A percentile compares a stretch with the other conserved stretches of the same genome.
phyloP scores from a whole-genome alignment of 1,140 invertebrate genomes.

The Papilio polyxenes region DNA sequence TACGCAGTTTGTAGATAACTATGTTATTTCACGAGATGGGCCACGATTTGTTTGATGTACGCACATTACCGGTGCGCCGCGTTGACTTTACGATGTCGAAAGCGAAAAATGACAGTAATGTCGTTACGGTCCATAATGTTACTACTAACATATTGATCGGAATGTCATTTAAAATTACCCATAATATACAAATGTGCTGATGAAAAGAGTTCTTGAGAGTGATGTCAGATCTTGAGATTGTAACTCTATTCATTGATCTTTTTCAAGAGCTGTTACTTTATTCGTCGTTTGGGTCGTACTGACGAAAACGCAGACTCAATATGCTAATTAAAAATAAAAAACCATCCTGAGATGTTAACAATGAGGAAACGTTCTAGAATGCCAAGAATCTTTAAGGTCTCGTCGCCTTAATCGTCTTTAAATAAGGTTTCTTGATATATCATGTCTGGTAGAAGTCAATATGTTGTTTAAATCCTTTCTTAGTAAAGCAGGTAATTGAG shows the following conservation, averaged over 20 bases:
- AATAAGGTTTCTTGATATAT: not conserved
- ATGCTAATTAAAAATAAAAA: not conserved
- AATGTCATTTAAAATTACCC: not conserved
- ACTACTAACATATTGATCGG: not conserved
- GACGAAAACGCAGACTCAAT: not conserved
- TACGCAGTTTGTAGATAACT: constrained; percentile 52
- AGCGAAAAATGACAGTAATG: constrained; percentile 47
- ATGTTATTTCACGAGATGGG: constrained; percentile 50
- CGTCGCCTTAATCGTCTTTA: constrained; percentile 2
- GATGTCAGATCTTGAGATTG: too few species aligned
- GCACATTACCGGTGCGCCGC: constrained; percentile 52
- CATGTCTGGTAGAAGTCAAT: not conserved
- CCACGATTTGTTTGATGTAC: constrained; percentile 65
- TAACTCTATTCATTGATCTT: too few species aligned
- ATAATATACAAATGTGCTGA: not conserved
- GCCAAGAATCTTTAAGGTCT: not conserved
- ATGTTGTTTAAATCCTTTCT: not conserved
- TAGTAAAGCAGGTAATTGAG: constrained; percentile 18
- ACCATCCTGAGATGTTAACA: not conserved
- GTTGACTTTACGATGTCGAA: constrained; percentile 51
- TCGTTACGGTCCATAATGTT: constrained; percentile 34
- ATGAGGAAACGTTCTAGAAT: constrained; percentile 27
- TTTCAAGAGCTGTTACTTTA: not conserved
- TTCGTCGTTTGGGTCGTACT: too few species aligned
- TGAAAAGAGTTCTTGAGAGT: too few species aligned